These are phyloP conservation scores for Podarcis cretensis DNA, from an alignment of 2,113 vertebrate species.

Conservation along the genomic window DNA sequence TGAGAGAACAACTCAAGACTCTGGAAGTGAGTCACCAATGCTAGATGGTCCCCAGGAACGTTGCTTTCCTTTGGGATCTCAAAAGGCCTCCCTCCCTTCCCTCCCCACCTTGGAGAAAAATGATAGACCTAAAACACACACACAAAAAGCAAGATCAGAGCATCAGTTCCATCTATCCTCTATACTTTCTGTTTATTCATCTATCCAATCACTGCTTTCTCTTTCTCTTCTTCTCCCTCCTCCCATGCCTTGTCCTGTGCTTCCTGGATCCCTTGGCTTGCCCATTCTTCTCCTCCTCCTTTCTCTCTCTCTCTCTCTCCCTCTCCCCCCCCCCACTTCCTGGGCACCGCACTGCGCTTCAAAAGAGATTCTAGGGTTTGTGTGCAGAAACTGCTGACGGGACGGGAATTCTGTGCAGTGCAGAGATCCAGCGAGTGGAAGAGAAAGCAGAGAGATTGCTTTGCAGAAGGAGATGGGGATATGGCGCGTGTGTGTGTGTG, in stretches of 20 bases:
- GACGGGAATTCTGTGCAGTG: conserved; percentile 39
- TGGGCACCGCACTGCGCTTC: conserved; percentile 36
- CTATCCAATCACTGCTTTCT: not conserved
- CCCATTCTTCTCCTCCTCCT: conserved; percentile 1
- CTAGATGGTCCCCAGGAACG: not conserved
- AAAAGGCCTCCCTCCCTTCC: not conserved
- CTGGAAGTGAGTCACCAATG: not conserved
- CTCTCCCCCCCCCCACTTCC: not conserved
- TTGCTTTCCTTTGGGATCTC: not conserved
- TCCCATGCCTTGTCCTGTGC: not conserved
- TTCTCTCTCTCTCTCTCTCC: not conserved
- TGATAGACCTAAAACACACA: not conserved
- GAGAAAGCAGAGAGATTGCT: not conserved
- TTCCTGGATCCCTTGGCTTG: not conserved
- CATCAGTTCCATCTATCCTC: not conserved
- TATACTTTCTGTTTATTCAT: not conserved
- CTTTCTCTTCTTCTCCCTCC: not conserved
- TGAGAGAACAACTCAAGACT: not conserved
- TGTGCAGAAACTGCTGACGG: conserved; percentile 34
- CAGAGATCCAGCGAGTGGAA: conserved; percentile 7
- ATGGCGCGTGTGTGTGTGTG: not conserved
- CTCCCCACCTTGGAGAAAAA: not conserved
- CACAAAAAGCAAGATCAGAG: not conserved
- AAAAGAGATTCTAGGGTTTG: conserved; percentile 35
- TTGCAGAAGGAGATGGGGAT: not conserved